Evolutionary conservation across 2,113 vertebrate species (phyloP).

Genomic region (Odocoileus virginianus): DNA sequence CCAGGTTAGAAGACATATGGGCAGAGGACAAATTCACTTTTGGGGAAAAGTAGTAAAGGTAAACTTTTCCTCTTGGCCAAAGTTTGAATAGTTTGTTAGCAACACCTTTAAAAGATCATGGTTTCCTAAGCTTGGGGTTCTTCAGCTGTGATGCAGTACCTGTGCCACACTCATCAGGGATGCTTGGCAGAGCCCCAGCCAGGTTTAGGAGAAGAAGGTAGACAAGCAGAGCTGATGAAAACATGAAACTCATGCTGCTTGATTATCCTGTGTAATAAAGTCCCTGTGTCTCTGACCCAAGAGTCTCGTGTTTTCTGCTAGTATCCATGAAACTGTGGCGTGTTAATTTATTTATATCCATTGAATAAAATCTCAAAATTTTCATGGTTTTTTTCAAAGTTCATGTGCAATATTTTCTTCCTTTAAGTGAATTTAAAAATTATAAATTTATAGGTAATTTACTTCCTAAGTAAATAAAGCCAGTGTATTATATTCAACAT

Average conservation of each 20-base stretch:
- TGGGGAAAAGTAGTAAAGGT: not conserved
- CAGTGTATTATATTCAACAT: not conserved
- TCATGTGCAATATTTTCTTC: not conserved
- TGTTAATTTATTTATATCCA: not conserved
- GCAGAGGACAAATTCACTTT: not conserved
- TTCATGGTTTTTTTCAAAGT: not conserved
- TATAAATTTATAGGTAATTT: not conserved
- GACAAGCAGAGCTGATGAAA: not conserved
- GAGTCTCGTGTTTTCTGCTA: not conserved
- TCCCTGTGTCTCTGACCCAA: not conserved
- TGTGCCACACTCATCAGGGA: not conserved
- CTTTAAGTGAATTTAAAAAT: not conserved
- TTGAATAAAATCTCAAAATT: not conserved
- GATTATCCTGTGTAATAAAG: not conserved
- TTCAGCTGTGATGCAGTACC: not conserved
- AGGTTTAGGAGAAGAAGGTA: not conserved
- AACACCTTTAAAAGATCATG: not conserved
- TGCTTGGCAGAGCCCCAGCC: not conserved
- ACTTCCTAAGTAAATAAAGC: not conserved
- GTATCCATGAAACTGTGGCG: not conserved
- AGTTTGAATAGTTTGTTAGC: not conserved
- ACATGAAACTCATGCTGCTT: not conserved
- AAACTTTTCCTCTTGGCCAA: not conserved
- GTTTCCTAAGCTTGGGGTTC: not conserved
- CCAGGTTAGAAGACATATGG: not conserved